Evolutionary conservation across 2,113 vertebrate genomes (phyloP).

Genomic region (Excalfactoria chinensis): DNA sequence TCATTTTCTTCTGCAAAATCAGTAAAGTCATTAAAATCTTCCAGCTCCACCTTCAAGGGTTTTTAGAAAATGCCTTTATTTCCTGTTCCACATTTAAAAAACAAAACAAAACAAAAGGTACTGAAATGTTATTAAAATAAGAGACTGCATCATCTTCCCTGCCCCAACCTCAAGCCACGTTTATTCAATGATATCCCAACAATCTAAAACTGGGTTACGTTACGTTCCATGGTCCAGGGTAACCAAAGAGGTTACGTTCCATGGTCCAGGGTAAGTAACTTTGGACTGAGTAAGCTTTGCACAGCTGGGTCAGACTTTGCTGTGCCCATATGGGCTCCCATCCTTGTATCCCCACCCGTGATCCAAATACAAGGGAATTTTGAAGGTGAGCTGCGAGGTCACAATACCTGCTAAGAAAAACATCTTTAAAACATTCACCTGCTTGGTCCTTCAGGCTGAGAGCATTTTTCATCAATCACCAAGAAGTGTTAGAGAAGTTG

Average conservation of each 20-base stretch:
- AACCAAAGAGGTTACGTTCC: no score
- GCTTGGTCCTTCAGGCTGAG: not conserved
- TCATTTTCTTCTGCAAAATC: not conserved
- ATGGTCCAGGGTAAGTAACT: not conserved
- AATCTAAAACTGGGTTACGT: not conserved
- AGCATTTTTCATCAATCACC: not conserved
- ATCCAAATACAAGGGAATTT: not conserved
- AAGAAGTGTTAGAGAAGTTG: not conserved
- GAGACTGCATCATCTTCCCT: not conserved
- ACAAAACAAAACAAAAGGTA: not conserved
- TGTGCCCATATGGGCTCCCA: not conserved
- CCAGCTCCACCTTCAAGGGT: not conserved
- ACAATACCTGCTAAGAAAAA: not conserved
- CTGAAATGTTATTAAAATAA: constrained; percentile 40
- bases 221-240: no score
- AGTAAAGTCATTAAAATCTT: not conserved
- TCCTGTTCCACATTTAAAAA: not conserved
- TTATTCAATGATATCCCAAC: not conserved
- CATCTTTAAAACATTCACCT: not conserved
- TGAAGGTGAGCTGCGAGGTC: not conserved
- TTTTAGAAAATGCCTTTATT: constrained; percentile 11
- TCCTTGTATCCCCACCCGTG: not conserved
- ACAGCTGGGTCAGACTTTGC: not conserved
- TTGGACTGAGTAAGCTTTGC: accelerated
- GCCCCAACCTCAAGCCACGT: not conserved